Conservation (phyloP, 2,113 vertebrate genomes). For the Chaetops frenatus region DNA sequence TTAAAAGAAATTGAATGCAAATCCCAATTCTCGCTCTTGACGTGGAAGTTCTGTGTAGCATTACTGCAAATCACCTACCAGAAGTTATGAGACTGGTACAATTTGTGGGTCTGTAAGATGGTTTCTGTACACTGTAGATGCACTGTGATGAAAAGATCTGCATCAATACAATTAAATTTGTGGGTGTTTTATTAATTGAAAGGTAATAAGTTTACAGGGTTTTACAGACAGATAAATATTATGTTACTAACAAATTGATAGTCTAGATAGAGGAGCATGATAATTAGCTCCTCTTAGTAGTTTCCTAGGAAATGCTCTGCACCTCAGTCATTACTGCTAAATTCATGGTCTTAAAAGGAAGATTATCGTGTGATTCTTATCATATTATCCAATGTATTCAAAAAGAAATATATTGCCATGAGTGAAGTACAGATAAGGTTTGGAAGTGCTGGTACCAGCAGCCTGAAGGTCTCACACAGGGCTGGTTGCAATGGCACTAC, state of each 20-base stretch:
- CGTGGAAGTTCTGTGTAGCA: neutral
- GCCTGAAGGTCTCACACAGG: neutral
- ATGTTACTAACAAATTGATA: neutral
- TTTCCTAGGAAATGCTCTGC: neutral
- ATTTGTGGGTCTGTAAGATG: neutral
- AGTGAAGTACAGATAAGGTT: neutral
- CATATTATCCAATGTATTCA: neutral
- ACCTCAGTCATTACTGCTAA: neutral
- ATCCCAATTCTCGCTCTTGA: neutral
- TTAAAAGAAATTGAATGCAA: neutral
- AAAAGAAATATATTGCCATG: neutral
- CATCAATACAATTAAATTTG: neutral
- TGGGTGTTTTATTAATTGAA: neutral
- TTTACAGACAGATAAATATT: neutral
- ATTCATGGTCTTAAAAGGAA: neutral
- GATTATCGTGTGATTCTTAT: neutral
- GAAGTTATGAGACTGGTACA: rapidly evolving
- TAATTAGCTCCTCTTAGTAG: neutral
- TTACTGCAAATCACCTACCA: neutral
- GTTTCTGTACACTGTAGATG: neutral
- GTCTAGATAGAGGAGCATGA: neutral
- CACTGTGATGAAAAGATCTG: neutral
- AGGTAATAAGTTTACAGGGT: neutral
- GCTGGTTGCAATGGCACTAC: neutral
- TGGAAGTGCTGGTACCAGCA: neutral